Evolutionary conservation across 1,140 invertebrate species (phyloP).

Genomic region (Scaptodrosophila lebanonensis): DNA sequence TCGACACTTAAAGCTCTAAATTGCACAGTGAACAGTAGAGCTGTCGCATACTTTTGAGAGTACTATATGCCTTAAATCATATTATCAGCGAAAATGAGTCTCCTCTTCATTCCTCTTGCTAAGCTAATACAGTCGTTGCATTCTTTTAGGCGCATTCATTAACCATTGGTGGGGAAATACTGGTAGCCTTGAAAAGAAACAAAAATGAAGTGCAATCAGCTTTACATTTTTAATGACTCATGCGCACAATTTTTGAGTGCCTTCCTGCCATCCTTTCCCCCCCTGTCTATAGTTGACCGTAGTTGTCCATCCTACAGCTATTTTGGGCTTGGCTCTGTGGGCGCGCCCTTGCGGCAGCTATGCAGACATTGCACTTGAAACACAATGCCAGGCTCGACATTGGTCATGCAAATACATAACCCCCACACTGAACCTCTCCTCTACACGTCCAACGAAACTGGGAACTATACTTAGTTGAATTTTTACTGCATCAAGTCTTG

Average conservation of each 20-base stretch:
- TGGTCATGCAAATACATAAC: constrained; percentile 52
- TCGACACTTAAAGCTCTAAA: constrained; percentile 37
- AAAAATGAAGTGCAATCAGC: neutral
- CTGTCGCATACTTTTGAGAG: neutral
- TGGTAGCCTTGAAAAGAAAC: neutral
- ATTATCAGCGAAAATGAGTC: too few relatives aligned
- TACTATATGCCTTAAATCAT: neutral
- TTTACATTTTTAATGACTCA: constrained; percentile 2
- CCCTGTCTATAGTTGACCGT: too few relatives aligned
- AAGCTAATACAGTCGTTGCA: neutral
- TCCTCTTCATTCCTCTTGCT: too few relatives aligned
- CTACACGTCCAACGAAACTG: constrained; percentile 1
- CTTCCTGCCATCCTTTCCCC: neutral
- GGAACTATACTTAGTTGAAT: constrained; percentile 16
- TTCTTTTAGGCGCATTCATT: neutral
- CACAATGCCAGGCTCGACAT: constrained; percentile 29
- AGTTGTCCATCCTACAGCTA: neutral
- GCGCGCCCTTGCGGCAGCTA: neutral
- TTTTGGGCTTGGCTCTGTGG: neutral
- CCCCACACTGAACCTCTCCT: constrained; percentile 15
- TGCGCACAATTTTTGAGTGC: neutral
- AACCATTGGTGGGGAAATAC: constrained; percentile 1
- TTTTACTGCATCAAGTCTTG: constrained; percentile 28
- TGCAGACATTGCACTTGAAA: constrained; percentile 50
- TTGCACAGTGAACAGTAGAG: neutral